Base-by-base conservation (phyloP, 2,113 vertebrate species). In the Dipodomys spectabilis region DNA sequence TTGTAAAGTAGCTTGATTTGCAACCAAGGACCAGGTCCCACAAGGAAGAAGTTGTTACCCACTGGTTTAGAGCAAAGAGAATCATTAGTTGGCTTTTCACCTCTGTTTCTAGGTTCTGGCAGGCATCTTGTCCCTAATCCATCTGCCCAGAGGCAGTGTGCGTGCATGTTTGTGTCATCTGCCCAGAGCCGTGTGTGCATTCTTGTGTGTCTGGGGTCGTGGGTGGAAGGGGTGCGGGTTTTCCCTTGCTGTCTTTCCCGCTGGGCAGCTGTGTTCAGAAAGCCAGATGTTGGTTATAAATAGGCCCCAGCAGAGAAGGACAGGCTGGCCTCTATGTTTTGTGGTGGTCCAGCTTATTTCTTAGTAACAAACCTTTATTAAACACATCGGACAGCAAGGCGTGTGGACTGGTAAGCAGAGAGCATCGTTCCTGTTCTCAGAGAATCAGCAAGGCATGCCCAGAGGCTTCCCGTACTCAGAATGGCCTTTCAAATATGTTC, bases 211-310 rank as follows among this genome's bases (percentile, higher is more conserved):
- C 25, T 64, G 39, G 28, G 67, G n/a, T 22, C 30, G 23, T 71
- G 49, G 18, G 64, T 35, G 28, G 20, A 62, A 57, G 32, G 27
- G 25, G n/a, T 19, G 67, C 68, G 15, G n/a, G 78, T 64, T 86
- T 92, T 35, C 44, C 65, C 65, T 60, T 69, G 60, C 2, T 0
- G 57, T 28, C 74, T 72, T 85, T 88, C 71, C 77, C 49, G 13
- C 27, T 79, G 87, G 88, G 6, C 72, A 82, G 0, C 81, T 91
- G 60, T 88, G 39, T 71, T 93, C 53, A 32, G 25, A 78, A 23
- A 87, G 71, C 67, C 88, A 92, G 91, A 92, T 88, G 88, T 86
- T 73, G 71, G 7, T 75, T 74, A 72, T 83, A 93, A 86, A 75
- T 77, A 53, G 78, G 15, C 53, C 53, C 44, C 72, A 80, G 62